Conservation (phyloP, 2,113 vertebrate genomes). For the Pygoscelis antarcticus region DNA sequence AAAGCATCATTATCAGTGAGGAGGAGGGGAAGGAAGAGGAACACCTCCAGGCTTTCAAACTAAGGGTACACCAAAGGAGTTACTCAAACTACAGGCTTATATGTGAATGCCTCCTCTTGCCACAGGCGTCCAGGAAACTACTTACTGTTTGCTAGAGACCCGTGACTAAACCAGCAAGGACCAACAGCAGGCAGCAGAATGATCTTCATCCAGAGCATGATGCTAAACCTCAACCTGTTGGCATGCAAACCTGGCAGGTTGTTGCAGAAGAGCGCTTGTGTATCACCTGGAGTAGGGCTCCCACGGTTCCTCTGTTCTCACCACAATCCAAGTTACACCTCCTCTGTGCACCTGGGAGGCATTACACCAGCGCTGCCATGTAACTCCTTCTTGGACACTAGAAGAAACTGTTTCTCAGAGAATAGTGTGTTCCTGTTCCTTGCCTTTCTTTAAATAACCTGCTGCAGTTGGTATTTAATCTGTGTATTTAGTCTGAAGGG, state of each 20-base stretch:
- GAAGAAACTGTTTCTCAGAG: background rate
- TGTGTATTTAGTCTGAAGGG: background rate
- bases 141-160: background rate
- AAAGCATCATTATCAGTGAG: background rate
- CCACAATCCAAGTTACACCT: background rate
- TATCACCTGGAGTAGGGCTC: background rate
- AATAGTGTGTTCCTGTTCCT: background rate
- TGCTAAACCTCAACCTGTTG: background rate
- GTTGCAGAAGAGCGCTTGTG: background rate
- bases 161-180: background rate
- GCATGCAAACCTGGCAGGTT: background rate
- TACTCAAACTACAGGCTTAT: background rate
- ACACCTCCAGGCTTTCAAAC: background rate
- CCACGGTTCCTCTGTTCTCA: background rate
- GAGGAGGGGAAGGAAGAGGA: background rate
- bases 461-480: background rate
- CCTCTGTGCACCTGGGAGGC: background rate
- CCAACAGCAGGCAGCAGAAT: background rate
- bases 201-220: background rate
- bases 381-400: background rate
- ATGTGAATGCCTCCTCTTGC: background rate
- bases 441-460: background rate
- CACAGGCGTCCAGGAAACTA: background rate
- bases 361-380: fast-evolving
- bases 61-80: background rate